Evolutionary conservation across 1,140 invertebrate species (phyloP).

Genomic region (Dolichoris vasculosae): DNA sequence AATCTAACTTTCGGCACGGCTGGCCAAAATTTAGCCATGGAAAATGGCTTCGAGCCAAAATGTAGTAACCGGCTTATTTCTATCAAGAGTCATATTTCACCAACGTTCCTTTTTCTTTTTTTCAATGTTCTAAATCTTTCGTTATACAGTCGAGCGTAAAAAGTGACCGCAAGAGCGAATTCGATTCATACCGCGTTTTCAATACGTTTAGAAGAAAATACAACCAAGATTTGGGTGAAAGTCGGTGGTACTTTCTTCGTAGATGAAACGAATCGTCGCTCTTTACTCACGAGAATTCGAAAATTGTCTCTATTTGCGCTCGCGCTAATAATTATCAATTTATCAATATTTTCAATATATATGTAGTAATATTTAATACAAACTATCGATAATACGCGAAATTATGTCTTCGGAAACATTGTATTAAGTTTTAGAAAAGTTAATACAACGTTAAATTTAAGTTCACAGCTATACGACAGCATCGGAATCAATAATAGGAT

Average conservation of each 20-base stretch:
- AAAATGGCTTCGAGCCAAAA: conserved; percentile 40
- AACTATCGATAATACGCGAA: neutral
- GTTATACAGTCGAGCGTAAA: conserved; percentile 26
- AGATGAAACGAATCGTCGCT: neutral
- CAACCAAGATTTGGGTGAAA: conserved; percentile 34
- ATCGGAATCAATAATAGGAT: neutral
- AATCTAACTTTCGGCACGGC: conserved; percentile 28
- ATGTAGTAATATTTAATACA: neutral
- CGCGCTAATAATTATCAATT: neutral
- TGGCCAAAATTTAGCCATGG: conserved; percentile 13
- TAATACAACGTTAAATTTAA: neutral
- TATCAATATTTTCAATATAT: neutral
- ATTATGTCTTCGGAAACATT: neutral
- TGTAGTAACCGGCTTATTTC: conserved; percentile 16
- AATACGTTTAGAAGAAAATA: conserved; percentile 38
- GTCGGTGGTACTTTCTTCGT: conserved; percentile 47
- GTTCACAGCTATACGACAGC: neutral
- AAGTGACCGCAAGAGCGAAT: conserved; percentile 27
- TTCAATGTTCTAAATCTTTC: conserved; percentile 30
- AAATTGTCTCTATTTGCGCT: conserved; percentile 9
- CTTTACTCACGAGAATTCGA: neutral
- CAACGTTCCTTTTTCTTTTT: conserved; percentile 4
- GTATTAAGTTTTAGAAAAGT: neutral
- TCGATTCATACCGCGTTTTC: conserved; percentile 20
- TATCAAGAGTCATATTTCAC: conserved; percentile 40